Evolutionary conservation across 2,113 vertebrate genomes (phyloP).

Genomic region (Eubucco bourcierii): DNA sequence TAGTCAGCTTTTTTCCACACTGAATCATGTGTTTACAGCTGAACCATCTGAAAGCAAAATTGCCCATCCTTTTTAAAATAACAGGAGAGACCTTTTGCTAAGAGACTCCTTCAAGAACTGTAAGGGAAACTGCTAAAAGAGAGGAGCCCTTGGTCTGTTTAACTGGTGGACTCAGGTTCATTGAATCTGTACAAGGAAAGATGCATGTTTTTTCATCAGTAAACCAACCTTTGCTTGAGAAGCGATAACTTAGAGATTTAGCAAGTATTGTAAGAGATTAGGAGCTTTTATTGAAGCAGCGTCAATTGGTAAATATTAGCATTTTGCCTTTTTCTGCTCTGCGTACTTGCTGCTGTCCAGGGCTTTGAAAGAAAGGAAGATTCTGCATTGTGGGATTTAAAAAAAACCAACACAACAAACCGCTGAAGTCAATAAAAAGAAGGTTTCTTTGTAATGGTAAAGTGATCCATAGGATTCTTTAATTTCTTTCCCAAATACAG

Average conservation of each 20-base stretch:
- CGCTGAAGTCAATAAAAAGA: neutral
- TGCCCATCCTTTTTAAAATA: neutral
- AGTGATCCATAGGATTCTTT: neutral
- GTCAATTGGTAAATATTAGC: neutral
- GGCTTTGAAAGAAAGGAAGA: neutral
- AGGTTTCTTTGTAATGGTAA: neutral
- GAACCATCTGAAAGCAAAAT: slow-evolving; percentile 9
- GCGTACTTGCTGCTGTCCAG: neutral
- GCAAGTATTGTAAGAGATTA: neutral
- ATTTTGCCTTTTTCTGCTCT: neutral
- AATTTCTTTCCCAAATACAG: neutral
- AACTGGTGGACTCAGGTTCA: neutral
- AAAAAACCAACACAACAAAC: neutral
- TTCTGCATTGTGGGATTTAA: neutral
- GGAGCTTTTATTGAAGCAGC: neutral
- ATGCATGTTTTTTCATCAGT: neutral
- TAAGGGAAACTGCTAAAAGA: neutral
- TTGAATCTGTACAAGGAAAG: neutral
- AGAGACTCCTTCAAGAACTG: neutral
- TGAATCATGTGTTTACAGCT: neutral
- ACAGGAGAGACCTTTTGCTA: neutral
- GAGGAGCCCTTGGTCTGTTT: neutral
- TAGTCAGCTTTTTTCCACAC: neutral
- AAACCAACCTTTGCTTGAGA: neutral
- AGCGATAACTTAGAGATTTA: neutral